Base-by-base conservation (phyloP, 2,888 invertebrate species). In the Cryptocephalus moraei region DNA sequence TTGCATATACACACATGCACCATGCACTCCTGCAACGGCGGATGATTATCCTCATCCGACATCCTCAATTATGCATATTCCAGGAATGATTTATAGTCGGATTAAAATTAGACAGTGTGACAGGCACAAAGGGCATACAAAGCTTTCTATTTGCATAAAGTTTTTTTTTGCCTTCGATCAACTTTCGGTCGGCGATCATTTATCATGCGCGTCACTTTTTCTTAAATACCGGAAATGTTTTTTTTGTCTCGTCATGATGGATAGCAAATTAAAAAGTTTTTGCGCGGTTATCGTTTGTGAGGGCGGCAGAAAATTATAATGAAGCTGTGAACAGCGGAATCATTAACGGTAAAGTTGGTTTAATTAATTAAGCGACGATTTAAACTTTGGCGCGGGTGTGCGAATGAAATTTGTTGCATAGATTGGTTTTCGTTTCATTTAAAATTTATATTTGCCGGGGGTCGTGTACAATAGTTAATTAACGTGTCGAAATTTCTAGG, bases 141-240 rank as follows among this genome's bases (percentile, higher is more conserved):
- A 36, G 36, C 36, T 36, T 36, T 36, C 36, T 36, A 36, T 36
- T 36, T 36, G 36, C 36, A 36, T 36, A 36, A 36, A 36, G 36
- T 12, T 12, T 36, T 36, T n/a, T 22, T 36, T 36, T 36, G 36
- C 36, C n/a, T 36, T 36, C 36, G 22, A 22, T 22, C 22, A 22
- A 22, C 22, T 36, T 12, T 36, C 12, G 11, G 12, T 36, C 36
- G 36, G 36, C 36, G 2, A 12, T 36, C 36, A 40, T 40, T 40
- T 40, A 22, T 40, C 40, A 40, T 13, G 40, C 10, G 12, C 22
- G 40, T 40, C 40, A 40, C 14, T 40, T 40, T 40, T 40, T 40
- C 40, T 40, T 40, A 40, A 40, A 40, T 40, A 40, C 40, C 11
- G 40, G 40, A 40, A 40, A 40, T 12, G 40, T 12, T 14, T 40